Percentiles rank a stretch among this genome's conserved stretches.
phyloP scores from a whole-genome alignment of 2,797 vertebrate genomes.

The Oreortyx pictus region DNA sequence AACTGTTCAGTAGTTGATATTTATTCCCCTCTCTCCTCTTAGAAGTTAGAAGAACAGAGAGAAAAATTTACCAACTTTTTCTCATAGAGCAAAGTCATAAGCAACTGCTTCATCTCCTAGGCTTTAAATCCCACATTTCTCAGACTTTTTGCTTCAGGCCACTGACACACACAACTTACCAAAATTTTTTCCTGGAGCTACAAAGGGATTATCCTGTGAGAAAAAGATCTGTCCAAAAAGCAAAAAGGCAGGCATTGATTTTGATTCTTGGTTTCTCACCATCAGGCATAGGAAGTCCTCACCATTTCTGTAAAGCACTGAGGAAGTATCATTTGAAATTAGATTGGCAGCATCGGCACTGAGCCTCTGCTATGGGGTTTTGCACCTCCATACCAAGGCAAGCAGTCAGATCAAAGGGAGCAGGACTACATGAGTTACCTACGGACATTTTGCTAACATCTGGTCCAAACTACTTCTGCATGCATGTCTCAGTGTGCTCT shows the following conservation, averaged over 20 bases:
- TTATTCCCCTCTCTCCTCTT: not conserved
- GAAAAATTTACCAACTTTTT: not conserved
- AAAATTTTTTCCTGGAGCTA: not conserved
- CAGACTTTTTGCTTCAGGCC: not conserved
- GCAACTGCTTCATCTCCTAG: not conserved
- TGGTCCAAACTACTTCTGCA: not conserved
- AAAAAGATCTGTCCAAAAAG: not conserved
- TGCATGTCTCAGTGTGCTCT: not conserved
- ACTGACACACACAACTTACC: not conserved
- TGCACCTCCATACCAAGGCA: not conserved
- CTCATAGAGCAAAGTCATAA: not conserved
- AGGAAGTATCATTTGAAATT: not conserved
- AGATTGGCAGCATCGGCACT: not conserved
- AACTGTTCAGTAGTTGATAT: not conserved
- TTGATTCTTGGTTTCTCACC: not conserved
- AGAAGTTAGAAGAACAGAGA: not conserved
- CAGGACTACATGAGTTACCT: not conserved
- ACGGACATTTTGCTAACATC: not conserved
- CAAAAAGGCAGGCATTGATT: not conserved
- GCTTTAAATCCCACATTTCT: not conserved
- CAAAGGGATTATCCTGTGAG: not conserved
- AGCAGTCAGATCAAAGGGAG: not conserved
- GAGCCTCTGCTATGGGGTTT: not conserved
- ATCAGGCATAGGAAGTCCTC: not conserved
- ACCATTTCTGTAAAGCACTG: not conserved